A percentile compares a stretch with the other conserved stretches of the same genome.
These are phyloP conservation scores for Epinotia nisella DNA, from an alignment of 2,888 invertebrate genomes.

Conservation along the genomic window DNA sequence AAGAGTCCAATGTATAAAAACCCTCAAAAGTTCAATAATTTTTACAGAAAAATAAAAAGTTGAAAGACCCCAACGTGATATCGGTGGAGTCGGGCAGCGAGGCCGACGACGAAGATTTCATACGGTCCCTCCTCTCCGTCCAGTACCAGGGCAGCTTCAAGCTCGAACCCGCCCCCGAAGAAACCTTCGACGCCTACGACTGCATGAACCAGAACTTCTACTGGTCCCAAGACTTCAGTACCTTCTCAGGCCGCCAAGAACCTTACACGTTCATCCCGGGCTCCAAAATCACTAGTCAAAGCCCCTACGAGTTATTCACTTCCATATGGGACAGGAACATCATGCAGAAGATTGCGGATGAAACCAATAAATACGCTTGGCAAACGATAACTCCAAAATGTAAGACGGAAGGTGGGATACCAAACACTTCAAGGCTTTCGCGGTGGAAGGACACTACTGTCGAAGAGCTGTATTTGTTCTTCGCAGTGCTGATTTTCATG, in stretches of 20 bases:
- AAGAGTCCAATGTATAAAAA: too few species aligned
- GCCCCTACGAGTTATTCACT: constrained; percentile 36
- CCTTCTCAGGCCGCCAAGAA: constrained; percentile 35
- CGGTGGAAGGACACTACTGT: constrained; percentile 42
- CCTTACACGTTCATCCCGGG: constrained; percentile 30
- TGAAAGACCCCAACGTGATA: constrained; percentile 33
- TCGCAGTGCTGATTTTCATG: constrained; percentile 40
- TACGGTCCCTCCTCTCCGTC: constrained; percentile 39
- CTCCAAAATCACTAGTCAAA: constrained; percentile 32
- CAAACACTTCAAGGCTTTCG: constrained; percentile 30
- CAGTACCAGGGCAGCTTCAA: constrained; percentile 39
- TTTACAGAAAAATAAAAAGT: constrained; percentile 34
- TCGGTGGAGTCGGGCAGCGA: constrained; percentile 39
- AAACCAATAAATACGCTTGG: constrained; percentile 45
- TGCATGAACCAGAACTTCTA: constrained; percentile 42
- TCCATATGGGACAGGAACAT: constrained; percentile 42
- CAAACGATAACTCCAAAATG: constrained; percentile 42
- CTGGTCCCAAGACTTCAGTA: constrained; percentile 40
- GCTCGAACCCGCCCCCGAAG: constrained; percentile 23
- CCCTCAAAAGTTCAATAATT: neutral
- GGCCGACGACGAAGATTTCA: constrained; percentile 41
- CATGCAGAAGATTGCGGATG: constrained; percentile 44
- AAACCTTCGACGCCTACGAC: constrained; percentile 40
- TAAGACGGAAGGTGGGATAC: constrained; percentile 42
- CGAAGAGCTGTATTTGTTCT: constrained; percentile 42